Conservation (phyloP, 2,797 vertebrate species). For the Corythornis leucogaster region DNA sequence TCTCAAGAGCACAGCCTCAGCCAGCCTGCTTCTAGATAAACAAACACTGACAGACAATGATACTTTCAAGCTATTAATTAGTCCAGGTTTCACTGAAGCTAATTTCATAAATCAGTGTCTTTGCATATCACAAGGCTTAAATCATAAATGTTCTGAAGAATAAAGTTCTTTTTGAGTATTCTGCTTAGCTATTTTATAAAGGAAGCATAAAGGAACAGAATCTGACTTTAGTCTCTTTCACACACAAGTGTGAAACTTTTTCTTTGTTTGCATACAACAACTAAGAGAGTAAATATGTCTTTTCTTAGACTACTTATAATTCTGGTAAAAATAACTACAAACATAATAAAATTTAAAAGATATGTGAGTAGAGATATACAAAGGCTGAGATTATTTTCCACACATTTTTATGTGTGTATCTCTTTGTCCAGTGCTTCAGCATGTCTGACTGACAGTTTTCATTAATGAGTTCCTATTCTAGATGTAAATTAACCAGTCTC, state of each 20-base stretch:
- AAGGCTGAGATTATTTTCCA: background rate
- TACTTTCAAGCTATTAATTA: conserved; percentile 39
- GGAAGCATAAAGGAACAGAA: background rate
- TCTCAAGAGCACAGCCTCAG: conserved; percentile 13
- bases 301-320: background rate
- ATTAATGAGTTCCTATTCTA: conserved; percentile 29
- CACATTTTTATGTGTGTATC: background rate
- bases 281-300: background rate
- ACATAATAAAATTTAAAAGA: background rate
- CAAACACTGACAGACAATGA: conserved; percentile 13
- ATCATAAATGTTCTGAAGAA: background rate
- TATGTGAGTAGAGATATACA: background rate
- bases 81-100: background rate
- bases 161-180: background rate
- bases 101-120: conserved; percentile 44
- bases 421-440: background rate
- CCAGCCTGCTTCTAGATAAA: conserved; percentile 6
- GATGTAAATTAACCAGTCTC: conserved; percentile 20
- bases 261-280: background rate
- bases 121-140: background rate
- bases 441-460: conserved; percentile 23
- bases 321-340: background rate
- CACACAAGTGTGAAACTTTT: background rate
- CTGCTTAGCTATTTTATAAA: background rate
- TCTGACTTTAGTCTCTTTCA: background rate